phyloP scores from a whole-genome alignment of 1,140 invertebrate genomes.

The Anthonomus grandis region DNA sequence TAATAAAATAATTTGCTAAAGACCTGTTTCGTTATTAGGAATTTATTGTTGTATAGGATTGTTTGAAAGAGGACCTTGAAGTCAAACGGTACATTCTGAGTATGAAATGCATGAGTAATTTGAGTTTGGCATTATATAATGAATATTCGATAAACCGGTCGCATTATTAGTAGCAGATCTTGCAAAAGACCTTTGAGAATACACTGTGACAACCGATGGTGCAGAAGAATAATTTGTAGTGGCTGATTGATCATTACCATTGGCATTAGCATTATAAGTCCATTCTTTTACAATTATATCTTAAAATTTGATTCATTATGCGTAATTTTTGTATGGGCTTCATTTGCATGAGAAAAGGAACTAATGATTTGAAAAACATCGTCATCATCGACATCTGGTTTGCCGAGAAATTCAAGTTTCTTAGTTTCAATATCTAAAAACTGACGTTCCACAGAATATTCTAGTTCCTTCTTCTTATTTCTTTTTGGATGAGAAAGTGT shows the following conservation, averaged over 20 bases:
- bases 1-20: no score
- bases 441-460: neutral
- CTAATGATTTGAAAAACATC: neutral
- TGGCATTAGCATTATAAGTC: neutral
- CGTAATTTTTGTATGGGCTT: neutral
- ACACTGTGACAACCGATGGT: neutral
- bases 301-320: neutral
- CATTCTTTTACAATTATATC: neutral
- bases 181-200: no score
- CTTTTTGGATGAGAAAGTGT: neutral
- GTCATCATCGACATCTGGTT: neutral
- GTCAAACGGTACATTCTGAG: no score
- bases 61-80: no score
- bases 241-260: neutral
- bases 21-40: no score
- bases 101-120: no score
- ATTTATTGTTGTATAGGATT: no score
- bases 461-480: neutral
- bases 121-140: no score
- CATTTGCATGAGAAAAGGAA: no score
- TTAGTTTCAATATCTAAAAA: neutral
- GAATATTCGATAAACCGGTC: no score
- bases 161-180: no score
- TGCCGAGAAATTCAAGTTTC: neutral
- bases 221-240: neutral